Evolutionary conservation across 2,888 invertebrate genomes (phyloP), one percentile per base, ranked within the genome.

Genomic region (Antitype chi): DNA sequence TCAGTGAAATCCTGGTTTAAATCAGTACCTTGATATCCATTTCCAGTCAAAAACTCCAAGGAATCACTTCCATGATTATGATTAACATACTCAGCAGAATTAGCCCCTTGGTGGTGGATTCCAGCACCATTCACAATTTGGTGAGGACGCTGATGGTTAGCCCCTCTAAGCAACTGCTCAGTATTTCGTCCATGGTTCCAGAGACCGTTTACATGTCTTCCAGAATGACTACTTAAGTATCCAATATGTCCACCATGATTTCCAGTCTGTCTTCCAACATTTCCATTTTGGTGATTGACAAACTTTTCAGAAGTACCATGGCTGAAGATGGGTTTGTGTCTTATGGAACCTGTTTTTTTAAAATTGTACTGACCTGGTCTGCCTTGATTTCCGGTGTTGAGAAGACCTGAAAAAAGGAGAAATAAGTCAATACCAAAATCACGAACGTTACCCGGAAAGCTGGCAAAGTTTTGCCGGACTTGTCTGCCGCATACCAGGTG

Each of bases 381-480:
- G 11, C 38, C 28, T 17, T 55, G 64, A 0, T n/a, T 20, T 23
- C 3, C 52, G 9, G 0, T 17, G 43, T 43, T 47, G 17, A 13
- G 32, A 8, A 49, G 0, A 59, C 17, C 82, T 78, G 64, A 0
- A 68, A 80, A 11, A 78, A 62, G 5, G 17, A 32, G 25, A 17
- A n/a, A 15, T 11, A 55, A 13, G 4, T 62, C 8, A 62, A 63
- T 32, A 32, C 1, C 1, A 17, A 52, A 11, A 60, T 28, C 6
- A 25, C 17, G 20, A 7, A 52, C 20, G 49, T 52, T 52, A 52
- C 5, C 49, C 20, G 49, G 49, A 20, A 17, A 52, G 0, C 49
- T 52, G 49, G 17, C 49, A 20, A 52, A 17, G 6, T 52, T 52
- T 2, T 4, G 17, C 4, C 49, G 0, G 49, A 17, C 5, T 17